These are phyloP conservation scores for Leptopilina drosophilae DNA, from an alignment of 2,888 invertebrate species.

Conservation along the genomic window DNA sequence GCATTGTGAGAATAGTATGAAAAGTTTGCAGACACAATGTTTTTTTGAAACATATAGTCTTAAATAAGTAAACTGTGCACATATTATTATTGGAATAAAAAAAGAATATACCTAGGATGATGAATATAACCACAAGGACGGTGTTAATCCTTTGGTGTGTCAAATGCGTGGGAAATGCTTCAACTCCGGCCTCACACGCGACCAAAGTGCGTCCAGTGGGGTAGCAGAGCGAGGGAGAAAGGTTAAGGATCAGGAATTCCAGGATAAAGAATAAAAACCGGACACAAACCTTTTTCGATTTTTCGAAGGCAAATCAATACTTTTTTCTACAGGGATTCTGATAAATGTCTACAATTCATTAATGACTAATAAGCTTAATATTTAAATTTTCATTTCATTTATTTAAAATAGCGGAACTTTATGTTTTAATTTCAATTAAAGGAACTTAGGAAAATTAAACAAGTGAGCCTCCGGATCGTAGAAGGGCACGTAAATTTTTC, in stretches of 20 bases:
- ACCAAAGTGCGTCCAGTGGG: conserved; percentile 32
- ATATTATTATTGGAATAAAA: no score
- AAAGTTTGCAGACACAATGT: neutral
- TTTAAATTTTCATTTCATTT: no score
- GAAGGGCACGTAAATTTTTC: no score
- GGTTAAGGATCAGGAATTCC: conserved; percentile 9
- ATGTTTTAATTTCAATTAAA: no score
- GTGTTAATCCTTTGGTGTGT: conserved; percentile 42
- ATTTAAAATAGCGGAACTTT: no score
- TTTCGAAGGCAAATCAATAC: neutral
- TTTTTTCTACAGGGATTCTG: neutral
- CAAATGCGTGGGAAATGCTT: conserved; percentile 55
- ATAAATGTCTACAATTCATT: neutral
- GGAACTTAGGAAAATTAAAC: no score
- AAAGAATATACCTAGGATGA: no score
- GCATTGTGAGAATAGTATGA: neutral
- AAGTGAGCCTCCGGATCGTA: no score
- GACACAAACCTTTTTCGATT: neutral
- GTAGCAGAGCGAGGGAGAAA: neutral
- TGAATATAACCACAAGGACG: conserved; percentile 20
- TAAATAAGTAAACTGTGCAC: no score
- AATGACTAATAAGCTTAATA: no score
- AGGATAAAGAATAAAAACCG: neutral
- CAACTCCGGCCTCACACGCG: conserved; percentile 56
- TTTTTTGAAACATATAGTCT: neutral